phyloP scores from a whole-genome alignment of 1,140 invertebrate species.

The Belonocnema kinseyi region DNA sequence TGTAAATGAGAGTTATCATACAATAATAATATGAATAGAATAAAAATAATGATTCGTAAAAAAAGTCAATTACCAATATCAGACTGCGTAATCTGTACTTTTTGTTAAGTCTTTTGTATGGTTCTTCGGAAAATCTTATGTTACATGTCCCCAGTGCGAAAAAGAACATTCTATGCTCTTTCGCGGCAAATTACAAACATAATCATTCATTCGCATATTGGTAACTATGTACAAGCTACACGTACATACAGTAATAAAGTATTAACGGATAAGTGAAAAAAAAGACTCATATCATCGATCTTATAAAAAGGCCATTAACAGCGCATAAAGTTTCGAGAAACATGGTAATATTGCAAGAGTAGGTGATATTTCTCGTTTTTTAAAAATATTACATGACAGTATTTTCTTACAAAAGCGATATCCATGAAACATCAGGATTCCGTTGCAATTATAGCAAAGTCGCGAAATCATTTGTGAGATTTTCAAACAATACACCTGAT shows the following conservation, averaged over 20 bases:
- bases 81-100: background rate
- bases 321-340: slow-evolving; percentile 14
- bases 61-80: background rate
- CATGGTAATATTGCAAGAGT: slow-evolving; percentile 22
- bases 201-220: slow-evolving; percentile 23
- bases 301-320: slow-evolving; percentile 5
- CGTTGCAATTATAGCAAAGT: slow-evolving; percentile 25
- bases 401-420: background rate
- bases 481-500: too few relatives aligned
- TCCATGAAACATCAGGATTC: background rate
- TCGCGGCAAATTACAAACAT: slow-evolving; percentile 27
- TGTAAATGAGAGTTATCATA: too few relatives aligned
- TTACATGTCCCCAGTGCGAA: background rate
- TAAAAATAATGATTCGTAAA: background rate
- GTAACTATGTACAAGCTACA: slow-evolving; percentile 25
- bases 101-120: slow-evolving; percentile 3
- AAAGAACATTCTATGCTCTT: slow-evolving; percentile 2
- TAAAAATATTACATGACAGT: background rate
- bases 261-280: slow-evolving; percentile 3
- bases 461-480: too few relatives aligned
- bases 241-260: slow-evolving; percentile 23
- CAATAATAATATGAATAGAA: too few relatives aligned
- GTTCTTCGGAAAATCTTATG: background rate
- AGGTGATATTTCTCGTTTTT: background rate
- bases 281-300: slow-evolving; percentile 14